A percentile compares a stretch with the other conserved stretches of the same genome.
Conservation (phyloP, 2,888 invertebrate species). For the Mayetiola destructor region DNA sequence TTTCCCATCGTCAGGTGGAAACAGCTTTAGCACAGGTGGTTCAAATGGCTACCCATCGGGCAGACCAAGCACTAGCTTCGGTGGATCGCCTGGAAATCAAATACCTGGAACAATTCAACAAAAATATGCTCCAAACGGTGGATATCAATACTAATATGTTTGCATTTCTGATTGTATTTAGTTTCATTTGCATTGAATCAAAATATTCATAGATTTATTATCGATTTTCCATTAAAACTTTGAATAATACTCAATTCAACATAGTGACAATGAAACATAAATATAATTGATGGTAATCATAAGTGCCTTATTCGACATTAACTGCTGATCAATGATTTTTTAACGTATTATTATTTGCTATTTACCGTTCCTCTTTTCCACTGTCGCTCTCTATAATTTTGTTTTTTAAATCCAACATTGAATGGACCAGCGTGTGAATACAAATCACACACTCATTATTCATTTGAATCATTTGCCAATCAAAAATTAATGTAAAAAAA, state of each 20-base stretch:
- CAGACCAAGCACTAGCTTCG: constrained; percentile 16
- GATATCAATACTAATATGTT: constrained; percentile 34
- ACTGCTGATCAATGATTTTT: background rate
- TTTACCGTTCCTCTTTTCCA: background rate
- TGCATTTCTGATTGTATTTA: background rate
- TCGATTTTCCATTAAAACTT: too few species aligned
- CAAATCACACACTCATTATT: too few species aligned
- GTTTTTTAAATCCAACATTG: too few species aligned
- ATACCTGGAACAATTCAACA: constrained; percentile 42
- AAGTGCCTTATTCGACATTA: constrained; percentile 12
- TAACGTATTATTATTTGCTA: background rate
- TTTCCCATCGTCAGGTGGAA: constrained; percentile 19
- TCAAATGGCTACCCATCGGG: constrained; percentile 17
- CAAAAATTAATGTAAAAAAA: too few species aligned
- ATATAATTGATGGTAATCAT: constrained; percentile 5
- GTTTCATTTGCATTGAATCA: background rate
- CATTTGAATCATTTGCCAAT: too few species aligned
- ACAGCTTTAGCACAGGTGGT: constrained; percentile 18
- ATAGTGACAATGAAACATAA: background rate
- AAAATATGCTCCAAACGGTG: constrained; percentile 55
- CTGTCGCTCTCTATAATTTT: background rate
- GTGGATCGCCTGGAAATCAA: constrained; percentile 20
- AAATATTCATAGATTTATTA: too few species aligned
- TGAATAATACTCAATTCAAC: too few species aligned
- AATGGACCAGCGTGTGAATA: too few species aligned